Evolutionary conservation across 64 coral and sea anemone species (phyloP), one percentile per base, ranked within the genome.

Genomic region (Stichodactyla mertensii): DNA sequence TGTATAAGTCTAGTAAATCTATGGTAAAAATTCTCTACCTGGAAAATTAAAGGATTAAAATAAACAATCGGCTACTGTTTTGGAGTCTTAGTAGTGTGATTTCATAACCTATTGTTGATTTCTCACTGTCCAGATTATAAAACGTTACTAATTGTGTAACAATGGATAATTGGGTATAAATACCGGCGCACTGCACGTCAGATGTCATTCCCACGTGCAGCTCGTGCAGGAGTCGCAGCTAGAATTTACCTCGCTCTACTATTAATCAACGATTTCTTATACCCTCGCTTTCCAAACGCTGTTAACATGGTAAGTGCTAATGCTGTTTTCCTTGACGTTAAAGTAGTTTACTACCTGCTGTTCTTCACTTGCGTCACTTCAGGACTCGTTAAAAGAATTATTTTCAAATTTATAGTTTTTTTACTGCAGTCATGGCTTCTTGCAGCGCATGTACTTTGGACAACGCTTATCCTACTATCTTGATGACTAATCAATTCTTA

Each of bases 91-190:
- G 15, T 81, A 20, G 78, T 81, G 78, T 52, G 36, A 81, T 22
- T 81, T 81, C 53, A 81, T 9, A 31, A 31, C 0, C 2, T 81
- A 81, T 19, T 81, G 78, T 81, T 55, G 31, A 81, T 16, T 74
- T 74, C 9, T 27, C 69, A 31, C 69, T 52, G 78, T 81, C 18
- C 78, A 28, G 31, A 51, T 11, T 54, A 81, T 55, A 36, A 55
- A 53, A 52, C 51, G 51, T 81, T 81, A 28, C 78, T 81, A 81
- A 81, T 81, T 81, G n/a, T 53, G 19, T 53, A 81, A 81, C 78
- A 81, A 55, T 81, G 54, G 51, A 13, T 81, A 53, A 81, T 81
- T 0, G 24, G 19, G 77, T 81, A 81, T 81, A 81, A 81, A 81
- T 81, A 81, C 78, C 78, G 10, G 51, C 53, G 78, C 20, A 55